A percentile compares a stretch with the other conserved stretches of the same genome.
These are phyloP conservation scores for Falco biarmicus DNA, from an alignment of 2,797 vertebrate species.

Conservation along the genomic window DNA sequence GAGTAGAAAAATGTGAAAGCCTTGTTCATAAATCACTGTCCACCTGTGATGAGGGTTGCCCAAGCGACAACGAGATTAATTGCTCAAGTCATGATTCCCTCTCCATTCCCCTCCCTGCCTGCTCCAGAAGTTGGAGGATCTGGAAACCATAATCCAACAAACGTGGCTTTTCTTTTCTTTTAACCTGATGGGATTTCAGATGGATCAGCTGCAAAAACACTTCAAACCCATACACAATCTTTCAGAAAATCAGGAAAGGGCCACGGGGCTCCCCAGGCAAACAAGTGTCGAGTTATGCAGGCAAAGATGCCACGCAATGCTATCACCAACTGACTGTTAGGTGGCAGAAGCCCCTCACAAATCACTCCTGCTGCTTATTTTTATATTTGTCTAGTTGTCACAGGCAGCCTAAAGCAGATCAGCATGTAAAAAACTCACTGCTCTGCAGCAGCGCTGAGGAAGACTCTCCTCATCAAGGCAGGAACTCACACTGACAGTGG, in stretches of 20 bases:
- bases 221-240: not conserved
- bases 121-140: constrained; percentile 19
- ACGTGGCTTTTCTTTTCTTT: constrained; percentile 39
- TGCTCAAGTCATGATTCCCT: not conserved
- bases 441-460: not conserved
- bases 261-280: not conserved
- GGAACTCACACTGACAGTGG: not conserved
- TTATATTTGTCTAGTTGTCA: not conserved
- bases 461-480: not conserved
- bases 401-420: not conserved
- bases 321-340: not conserved
- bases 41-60: not conserved
- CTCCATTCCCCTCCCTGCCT: not conserved
- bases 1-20: not conserved
- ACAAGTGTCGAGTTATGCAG: not conserved
- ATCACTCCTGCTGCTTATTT: not conserved
- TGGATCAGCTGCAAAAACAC: constrained; percentile 61
- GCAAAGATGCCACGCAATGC: not conserved
- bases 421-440: not conserved
- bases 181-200: not conserved
- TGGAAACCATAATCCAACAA: constrained; percentile 48
- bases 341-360: not conserved
- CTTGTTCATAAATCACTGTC: constrained; percentile 14
- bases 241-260: not conserved
- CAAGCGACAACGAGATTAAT: not conserved